Base-by-base conservation (phyloP, 1,140 invertebrate species). In the Danaus plexippus region DNA sequence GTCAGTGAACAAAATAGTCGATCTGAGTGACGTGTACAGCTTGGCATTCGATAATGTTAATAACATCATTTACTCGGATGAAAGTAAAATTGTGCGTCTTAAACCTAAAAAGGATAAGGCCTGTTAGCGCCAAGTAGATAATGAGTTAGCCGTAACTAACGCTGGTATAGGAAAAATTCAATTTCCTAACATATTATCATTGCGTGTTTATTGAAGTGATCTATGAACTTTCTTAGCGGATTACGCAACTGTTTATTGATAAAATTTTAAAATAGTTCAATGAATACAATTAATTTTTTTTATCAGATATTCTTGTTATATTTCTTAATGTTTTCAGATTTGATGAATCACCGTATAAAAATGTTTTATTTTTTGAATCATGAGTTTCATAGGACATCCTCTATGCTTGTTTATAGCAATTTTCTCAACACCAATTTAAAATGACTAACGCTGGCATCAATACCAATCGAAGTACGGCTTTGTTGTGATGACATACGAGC, bases 41-140 rank as follows among this genome's bases (percentile, higher is more conserved):
- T 45, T 82, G 9, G 70, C 77, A 7, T 82, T 85, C 59, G 82
- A 83, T 58, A 69, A 58, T 49, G 66, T 69, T 8, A 77, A 82
- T 59, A 73, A 82, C 62, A 72, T 84, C 11, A 57, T 85, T 47
- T 85, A 80, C 53, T 69, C 80, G 6, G 73, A 85, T 62, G 73
- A 64, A 1, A 69, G 48, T 10, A 74, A 54, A 15, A 18, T 85
- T 11, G 51, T 71, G 0, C 63, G 71, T 47, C 59, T 82, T 22
- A 69, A 64, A 54, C 65, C 68, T 10, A 75, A 68, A 63, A 68
- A 64, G 51, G 46, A 72, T 45, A 74, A 72, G 13, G 52, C 53
- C 52, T 79, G 76, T 69, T 58, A 63, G 58, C 13, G 40, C 11
- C 47, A 58, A 58, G 22, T 49, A 32, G 22, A 32, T 32, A 32